These are phyloP conservation scores for rabbit (Oryctolagus cuniculus) DNA, from an alignment of 2,113 vertebrate species.

Conservation along the genomic window DNA sequence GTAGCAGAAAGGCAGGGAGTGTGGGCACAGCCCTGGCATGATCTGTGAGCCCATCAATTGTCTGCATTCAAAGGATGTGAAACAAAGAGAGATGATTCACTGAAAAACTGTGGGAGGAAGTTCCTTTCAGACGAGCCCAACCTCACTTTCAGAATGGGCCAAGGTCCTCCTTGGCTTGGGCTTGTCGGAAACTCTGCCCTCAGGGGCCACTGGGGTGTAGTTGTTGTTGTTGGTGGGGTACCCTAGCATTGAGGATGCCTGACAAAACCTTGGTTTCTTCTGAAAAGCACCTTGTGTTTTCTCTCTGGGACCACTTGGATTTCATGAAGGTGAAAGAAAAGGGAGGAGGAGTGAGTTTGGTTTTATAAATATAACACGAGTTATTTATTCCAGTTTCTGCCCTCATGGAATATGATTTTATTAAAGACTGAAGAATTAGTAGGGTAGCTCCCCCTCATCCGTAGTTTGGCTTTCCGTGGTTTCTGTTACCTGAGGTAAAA, in stretches of 20 bases:
- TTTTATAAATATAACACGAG: not conserved
- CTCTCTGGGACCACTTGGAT: not conserved
- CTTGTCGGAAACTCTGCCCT: not conserved
- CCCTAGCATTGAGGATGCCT: not conserved
- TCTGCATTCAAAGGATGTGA: not conserved
- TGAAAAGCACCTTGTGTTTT: not conserved
- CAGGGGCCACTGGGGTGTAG: not conserved
- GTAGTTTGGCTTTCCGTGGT: not conserved
- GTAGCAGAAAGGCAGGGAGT: not conserved
- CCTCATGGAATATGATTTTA: not conserved
- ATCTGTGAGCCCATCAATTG: not conserved
- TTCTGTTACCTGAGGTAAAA: not conserved
- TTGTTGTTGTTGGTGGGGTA: not conserved
- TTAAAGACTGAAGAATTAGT: not conserved
- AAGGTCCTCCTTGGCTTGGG: not conserved
- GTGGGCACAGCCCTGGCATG: too few relatives aligned
- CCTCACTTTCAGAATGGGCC: not conserved
- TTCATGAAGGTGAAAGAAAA: not conserved
- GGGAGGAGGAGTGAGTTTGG: not conserved
- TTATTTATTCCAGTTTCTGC: not conserved
- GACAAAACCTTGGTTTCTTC: not conserved
- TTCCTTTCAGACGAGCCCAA: not conserved
- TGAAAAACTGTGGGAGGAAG: not conserved
- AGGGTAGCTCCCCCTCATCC: not conserved
- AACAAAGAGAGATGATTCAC: slow-evolving; percentile 9